A percentile compares a stretch with the other conserved stretches of the same genome.
Conservation (phyloP, 2,888 invertebrate species). For the Thumatha senex region DNA sequence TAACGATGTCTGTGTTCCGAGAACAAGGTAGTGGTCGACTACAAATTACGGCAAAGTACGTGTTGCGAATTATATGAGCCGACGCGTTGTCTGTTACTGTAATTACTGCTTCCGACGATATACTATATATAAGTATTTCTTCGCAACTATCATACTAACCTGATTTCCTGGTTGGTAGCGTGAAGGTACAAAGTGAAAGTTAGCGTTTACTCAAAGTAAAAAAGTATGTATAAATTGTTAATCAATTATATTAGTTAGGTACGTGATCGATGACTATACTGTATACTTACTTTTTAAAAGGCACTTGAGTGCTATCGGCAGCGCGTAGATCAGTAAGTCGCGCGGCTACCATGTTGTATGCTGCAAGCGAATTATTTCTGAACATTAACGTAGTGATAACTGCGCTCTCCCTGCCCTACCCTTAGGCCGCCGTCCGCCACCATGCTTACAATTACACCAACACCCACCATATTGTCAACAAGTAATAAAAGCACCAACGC, state of each 20-base stretch:
- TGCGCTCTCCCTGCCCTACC: constrained; percentile 38
- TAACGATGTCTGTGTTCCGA: neutral
- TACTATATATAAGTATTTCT: neutral
- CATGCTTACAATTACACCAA: constrained; percentile 56
- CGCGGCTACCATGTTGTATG: constrained; percentile 99
- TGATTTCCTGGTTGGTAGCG: constrained; percentile 70
- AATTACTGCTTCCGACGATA: neutral
- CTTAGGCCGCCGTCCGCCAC: constrained; percentile 42
- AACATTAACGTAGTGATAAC: constrained; percentile 75
- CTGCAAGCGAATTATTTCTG: constrained; percentile 92
- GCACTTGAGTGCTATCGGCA: constrained; percentile 98
- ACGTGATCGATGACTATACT: neutral
- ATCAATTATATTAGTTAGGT: neutral
- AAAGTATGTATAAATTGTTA: neutral
- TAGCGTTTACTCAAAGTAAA: constrained; percentile 1
- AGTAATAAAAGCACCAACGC: constrained; percentile 49
- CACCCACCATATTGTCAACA: constrained; percentile 82
- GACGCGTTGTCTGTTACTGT: neutral
- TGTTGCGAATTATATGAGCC: too few relatives aligned
- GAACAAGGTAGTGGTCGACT: too few relatives aligned
- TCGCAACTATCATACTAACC: constrained; percentile 53
- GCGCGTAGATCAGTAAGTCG: constrained; percentile 97
- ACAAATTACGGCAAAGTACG: too few relatives aligned
- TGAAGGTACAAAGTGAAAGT: constrained; percentile 23
- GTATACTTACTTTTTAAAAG: constrained; percentile 97